Evolutionary conservation across 2,888 invertebrate genomes (phyloP), one percentile per base, ranked within the genome.

Genomic region (Andricus quercusramuli): DNA sequence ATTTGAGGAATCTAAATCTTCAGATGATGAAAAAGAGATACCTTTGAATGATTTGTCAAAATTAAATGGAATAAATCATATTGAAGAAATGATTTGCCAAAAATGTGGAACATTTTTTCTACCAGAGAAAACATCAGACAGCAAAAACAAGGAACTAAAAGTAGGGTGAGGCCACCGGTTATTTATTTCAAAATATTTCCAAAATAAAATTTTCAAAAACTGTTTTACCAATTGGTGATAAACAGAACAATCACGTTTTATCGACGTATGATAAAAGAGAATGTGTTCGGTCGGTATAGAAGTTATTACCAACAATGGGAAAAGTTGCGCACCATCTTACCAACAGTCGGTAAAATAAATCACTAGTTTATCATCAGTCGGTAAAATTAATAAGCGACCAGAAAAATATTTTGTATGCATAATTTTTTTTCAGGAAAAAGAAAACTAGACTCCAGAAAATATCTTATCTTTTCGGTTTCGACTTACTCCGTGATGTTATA

Each of bases 401-500:
- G 17, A 17, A 47, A 5, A 17, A 17, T 0, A 47, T 47, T 15
- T 47, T 47, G 11, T 5, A 47, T 47, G 3, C 47, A 6, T 47
- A 1, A 17, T 17, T 15, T 59, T 59, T 51, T 59, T 56, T 20
- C n/a, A 74, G 74, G 11, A 20, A 32, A 22, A 51, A 32, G n/a
- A 74, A 37, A n/a, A 51, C 74, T 13, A 56, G 51, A 22, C 59
- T 85, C 32, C 81, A 89, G 13, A 92, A 90, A 79, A 87, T 95
- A 25, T 93, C 94, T 0, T 91, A 93, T 25, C 94, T 95, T 82
- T 96, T 96, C 88, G 96, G 96, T 91, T 91, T 96, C 78, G 94
- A 94, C 65, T 93, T 96, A 66, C 90, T 96, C n/a, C 94, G 93
- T 83, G 96, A 96, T 91, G 95, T 95, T 37, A 93, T 95, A 85